phyloP scores from a whole-genome alignment of 2,113 vertebrate species.

The Dinomys branickii region DNA sequence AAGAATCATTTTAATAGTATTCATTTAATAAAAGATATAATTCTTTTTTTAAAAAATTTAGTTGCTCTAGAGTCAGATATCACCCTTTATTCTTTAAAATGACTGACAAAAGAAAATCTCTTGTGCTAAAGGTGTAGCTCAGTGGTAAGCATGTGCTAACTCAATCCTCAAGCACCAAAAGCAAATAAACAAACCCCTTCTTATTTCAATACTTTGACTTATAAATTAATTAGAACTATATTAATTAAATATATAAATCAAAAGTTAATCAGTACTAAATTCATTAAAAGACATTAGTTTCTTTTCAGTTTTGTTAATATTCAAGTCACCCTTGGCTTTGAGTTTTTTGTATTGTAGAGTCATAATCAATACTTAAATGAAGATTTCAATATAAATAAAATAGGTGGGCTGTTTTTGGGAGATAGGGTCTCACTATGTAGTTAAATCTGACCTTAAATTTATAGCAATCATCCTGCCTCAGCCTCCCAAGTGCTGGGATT shows the following conservation, averaged over 20 bases:
- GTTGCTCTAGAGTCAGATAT: constrained; percentile 8
- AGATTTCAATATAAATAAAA: constrained; percentile 40
- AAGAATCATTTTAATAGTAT: not conserved
- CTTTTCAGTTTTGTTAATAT: constrained; percentile 28
- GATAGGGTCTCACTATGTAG: not conserved
- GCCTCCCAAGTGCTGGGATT: not conserved
- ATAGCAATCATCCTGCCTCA: not conserved
- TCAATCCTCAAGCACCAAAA: not conserved
- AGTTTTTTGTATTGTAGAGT: not conserved
- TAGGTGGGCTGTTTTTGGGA: not conserved
- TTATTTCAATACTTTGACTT: constrained; percentile 42
- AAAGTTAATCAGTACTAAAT: not conserved
- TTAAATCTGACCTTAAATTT: not conserved
- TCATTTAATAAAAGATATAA: constrained; percentile 20
- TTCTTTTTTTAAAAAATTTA: not conserved
- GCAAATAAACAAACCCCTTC: not conserved
- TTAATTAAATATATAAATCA: not conserved
- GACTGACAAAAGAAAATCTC: constrained; percentile 19
- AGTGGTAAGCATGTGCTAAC: not conserved
- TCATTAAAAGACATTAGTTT: not conserved
- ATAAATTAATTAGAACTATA: not conserved
- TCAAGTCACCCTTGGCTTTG: constrained; percentile 4
- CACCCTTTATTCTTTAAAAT: constrained; percentile 36
- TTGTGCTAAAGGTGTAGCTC: not conserved
- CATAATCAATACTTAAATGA: constrained; percentile 15